These are phyloP conservation scores for Malacoctenus gilli DNA, from an alignment of 2,797 vertebrate genomes.

Conservation along the genomic window DNA sequence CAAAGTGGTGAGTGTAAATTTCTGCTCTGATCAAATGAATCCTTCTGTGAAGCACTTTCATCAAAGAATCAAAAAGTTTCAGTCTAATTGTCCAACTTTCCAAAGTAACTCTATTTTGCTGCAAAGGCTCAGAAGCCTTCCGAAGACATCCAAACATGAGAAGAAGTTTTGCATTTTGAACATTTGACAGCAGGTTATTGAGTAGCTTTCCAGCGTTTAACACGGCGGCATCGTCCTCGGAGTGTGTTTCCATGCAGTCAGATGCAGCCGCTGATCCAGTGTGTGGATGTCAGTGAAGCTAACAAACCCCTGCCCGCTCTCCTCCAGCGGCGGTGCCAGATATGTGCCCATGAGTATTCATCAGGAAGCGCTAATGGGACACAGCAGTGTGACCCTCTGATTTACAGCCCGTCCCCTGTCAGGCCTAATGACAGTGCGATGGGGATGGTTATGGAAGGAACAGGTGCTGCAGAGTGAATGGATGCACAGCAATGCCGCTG, in stretches of 20 bases:
- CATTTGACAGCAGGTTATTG: too few relatives aligned
- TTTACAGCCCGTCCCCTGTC: slow-evolving; percentile 70
- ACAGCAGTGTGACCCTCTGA: slow-evolving; percentile 72
- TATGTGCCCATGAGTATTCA: slow-evolving; percentile 77
- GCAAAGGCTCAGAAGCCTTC: too few relatives aligned
- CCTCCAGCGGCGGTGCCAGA: slow-evolving; percentile 68
- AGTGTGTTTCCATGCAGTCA: slow-evolving; percentile 23
- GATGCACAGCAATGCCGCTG: slow-evolving; percentile 64
- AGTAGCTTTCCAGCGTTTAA: too few relatives aligned
- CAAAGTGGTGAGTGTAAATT: neutral
- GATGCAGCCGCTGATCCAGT: too few relatives aligned
- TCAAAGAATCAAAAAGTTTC: neutral
- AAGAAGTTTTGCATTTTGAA: too few relatives aligned
- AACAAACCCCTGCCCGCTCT: slow-evolving; percentile 51
- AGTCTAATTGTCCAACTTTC: neutral
- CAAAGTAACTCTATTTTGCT: neutral
- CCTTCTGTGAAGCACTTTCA: slow-evolving; percentile 4
- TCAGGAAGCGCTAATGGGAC: slow-evolving; percentile 71
- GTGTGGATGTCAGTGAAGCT: slow-evolving; percentile 38
- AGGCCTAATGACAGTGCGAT: slow-evolving; percentile 74
- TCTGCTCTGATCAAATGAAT: neutral
- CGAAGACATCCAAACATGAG: too few relatives aligned
- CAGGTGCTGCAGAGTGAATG: slow-evolving; percentile 71
- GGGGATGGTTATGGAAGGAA: slow-evolving; percentile 66
- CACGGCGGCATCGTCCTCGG: too few relatives aligned